Evolutionary conservation across 2,797 vertebrate species (phyloP).

Genomic region (Notoglanidium macrostoma): DNA sequence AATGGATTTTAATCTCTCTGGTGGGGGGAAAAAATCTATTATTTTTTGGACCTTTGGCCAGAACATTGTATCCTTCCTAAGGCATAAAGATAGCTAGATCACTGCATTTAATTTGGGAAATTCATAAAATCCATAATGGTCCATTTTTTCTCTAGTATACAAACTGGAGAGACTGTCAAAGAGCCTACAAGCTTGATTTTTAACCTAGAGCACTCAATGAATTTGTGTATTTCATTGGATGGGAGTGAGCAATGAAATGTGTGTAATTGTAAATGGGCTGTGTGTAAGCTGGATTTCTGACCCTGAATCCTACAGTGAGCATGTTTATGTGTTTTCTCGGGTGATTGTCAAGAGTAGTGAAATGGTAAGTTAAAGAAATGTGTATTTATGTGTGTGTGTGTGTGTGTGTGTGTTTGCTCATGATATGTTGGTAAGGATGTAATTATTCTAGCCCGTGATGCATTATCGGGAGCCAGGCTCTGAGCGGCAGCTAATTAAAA

Average conservation of each 20-base stretch:
- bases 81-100: not conserved
- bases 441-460: not conserved
- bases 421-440: not conserved
- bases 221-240: conserved; percentile 31
- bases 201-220: conserved; percentile 3
- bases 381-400: not conserved
- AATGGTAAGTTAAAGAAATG: not conserved
- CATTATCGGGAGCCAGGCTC: conserved; percentile 42
- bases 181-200: not conserved
- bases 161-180: not conserved
- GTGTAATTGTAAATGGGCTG: not conserved
- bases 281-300: not conserved
- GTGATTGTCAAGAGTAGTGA: not conserved
- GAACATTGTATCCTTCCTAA: not conserved
- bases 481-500: conserved; percentile 50
- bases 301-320: not conserved
- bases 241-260: conserved; percentile 10
- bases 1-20: not conserved
- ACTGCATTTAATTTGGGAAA: not conserved
- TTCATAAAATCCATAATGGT: not conserved
- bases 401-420: not conserved
- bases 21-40: not conserved
- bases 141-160: not conserved
- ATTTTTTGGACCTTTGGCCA: not conserved
- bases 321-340: not conserved